phyloP scores from a whole-genome alignment of 2,797 vertebrate species.

The Micromesistius poutassou region DNA sequence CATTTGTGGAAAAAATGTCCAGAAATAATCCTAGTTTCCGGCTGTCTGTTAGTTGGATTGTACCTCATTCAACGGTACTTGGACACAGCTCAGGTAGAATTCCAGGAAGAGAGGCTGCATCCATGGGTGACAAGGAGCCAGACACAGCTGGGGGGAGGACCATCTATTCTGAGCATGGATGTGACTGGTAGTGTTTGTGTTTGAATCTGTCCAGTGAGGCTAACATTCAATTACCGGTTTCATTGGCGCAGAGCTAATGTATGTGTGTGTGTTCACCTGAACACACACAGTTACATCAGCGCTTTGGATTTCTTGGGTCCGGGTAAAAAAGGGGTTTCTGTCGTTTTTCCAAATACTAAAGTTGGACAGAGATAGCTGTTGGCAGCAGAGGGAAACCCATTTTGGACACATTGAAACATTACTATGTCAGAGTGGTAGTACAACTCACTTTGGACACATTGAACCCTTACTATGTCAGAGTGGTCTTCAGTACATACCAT shows the following conservation, averaged over 20 bases:
- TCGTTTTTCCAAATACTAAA: not conserved
- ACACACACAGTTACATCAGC: not conserved
- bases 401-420: too few relatives aligned
- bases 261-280: not conserved
- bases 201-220: not conserved
- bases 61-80: not conserved
- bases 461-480: not conserved
- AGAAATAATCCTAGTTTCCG: not conserved
- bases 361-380: not conserved
- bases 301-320: not conserved
- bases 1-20: not conserved
- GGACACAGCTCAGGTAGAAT: not conserved
- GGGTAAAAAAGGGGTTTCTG: not conserved
- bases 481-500: not conserved
- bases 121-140: not conserved
- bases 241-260: not conserved
- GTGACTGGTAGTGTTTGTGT: not conserved
- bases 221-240: conserved; percentile 3
- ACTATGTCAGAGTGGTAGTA: too few relatives aligned
- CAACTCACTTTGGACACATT: not conserved
- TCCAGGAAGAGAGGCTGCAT: not conserved
- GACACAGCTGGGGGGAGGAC: not conserved
- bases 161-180: not conserved
- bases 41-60: not conserved
- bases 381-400: not conserved